Conservation (phyloP, 2,113 vertebrate species). For the Vulpes lagopus region DNA sequence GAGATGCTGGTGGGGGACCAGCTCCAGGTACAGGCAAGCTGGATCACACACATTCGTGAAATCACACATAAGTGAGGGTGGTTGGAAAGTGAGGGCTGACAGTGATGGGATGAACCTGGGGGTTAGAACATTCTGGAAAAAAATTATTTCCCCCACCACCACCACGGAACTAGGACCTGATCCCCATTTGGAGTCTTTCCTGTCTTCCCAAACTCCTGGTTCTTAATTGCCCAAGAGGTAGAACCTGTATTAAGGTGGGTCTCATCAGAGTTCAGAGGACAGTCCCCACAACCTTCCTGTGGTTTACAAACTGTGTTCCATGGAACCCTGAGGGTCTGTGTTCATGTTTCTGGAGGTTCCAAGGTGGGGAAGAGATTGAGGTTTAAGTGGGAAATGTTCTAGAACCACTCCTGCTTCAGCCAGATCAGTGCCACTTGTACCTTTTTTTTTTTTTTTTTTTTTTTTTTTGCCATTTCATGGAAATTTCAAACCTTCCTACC, state of each 20-base stretch:
- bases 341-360: too few species aligned
- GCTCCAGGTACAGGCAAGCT: not conserved
- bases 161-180: not conserved
- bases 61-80: fast-evolving
- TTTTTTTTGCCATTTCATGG: not conserved
- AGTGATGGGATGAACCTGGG: not conserved
- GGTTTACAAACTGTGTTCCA: not conserved
- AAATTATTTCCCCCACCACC: not conserved
- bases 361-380: fast-evolving
- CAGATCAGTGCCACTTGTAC: not conserved
- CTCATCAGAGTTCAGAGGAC: not conserved
- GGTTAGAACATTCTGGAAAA: not conserved
- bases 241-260: fast-evolving
- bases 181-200: not conserved
- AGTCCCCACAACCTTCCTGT: fast-evolving
- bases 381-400: not conserved
- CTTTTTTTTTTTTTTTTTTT: not conserved
- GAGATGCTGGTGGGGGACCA: not conserved
- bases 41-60: fast-evolving
- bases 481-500: too few species aligned
- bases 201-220: not conserved
- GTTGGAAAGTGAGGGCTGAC: not conserved
- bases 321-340: fast-evolving
- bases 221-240: not conserved
- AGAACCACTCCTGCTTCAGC: not conserved